These are phyloP conservation scores for Argyrosomus regius DNA, from an alignment of 2,797 vertebrate genomes.

Conservation along the genomic window DNA sequence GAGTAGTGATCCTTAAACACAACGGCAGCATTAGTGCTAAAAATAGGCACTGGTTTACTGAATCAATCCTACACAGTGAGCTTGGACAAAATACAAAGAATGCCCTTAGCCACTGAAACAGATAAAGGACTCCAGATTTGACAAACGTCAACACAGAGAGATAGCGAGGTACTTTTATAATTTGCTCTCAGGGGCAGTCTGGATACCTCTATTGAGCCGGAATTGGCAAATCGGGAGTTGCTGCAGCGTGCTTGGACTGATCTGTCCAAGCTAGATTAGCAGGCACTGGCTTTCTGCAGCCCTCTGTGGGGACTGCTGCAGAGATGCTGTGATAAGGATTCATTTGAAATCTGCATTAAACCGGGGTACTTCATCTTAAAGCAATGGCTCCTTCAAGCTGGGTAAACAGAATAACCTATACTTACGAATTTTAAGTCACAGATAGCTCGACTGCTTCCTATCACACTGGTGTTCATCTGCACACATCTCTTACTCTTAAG, in stretches of 20 bases:
- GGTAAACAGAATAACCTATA: conserved; percentile 40
- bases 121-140: conserved; percentile 32
- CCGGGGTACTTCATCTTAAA: conserved; percentile 22
- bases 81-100: conserved; percentile 45
- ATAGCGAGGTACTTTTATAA: conserved; percentile 31
- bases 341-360: conserved; percentile 59
- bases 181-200: conserved; percentile 43
- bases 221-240: conserved; percentile 34
- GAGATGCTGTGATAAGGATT: conserved; percentile 20
- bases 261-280: conserved; percentile 42
- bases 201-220: conserved; percentile 13
- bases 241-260: conserved; percentile 34
- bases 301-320: conserved; percentile 16
- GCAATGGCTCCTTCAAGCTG: conserved; percentile 22
- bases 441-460: conserved; percentile 5
- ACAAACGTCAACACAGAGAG: conserved; percentile 33
- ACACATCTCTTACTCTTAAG: background rate
- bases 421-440: conserved; percentile 26
- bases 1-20: conserved; percentile 53
- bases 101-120: conserved; percentile 15
- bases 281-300: conserved; percentile 30
- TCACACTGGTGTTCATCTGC: conserved; percentile 3
- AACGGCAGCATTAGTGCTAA: conserved; percentile 53
- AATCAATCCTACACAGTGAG: conserved; percentile 61
- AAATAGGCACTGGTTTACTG: conserved; percentile 59